phyloP scores from a whole-genome alignment of 2,797 vertebrate genomes.

The Leucoraja ocellata region DNA sequence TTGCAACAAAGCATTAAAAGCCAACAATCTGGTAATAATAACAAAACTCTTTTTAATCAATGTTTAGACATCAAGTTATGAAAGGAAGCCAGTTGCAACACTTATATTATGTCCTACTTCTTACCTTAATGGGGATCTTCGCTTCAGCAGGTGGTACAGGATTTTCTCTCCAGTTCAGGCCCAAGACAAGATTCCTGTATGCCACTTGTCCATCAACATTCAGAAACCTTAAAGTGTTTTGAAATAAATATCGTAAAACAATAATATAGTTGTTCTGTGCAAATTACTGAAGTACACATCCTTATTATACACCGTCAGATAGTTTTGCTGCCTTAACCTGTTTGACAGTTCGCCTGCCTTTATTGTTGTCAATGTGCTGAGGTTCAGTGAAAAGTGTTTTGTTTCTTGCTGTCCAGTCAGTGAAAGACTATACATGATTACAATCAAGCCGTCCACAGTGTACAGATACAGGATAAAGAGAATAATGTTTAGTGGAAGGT shows the following conservation, averaged over 20 bases:
- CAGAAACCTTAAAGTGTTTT: conserved; percentile 62
- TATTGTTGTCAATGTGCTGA: no score
- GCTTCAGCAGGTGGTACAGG: conserved; percentile 50
- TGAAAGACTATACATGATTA: no score
- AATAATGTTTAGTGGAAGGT: no score
- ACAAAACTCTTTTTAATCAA: background rate
- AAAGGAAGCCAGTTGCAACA: background rate
- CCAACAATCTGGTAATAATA: conserved; percentile 6
- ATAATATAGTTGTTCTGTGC: background rate
- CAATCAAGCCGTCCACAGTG: no score
- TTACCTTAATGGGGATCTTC: conserved; percentile 64
- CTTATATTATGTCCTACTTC: conserved; percentile 39
- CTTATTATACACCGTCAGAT: background rate
- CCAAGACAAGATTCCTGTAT: conserved; percentile 66
- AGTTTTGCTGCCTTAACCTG: no score
- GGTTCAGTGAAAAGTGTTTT: no score
- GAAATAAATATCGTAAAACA: background rate
- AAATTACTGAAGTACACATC: background rate
- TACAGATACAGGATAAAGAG: no score
- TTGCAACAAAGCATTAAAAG: background rate
- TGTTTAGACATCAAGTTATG: background rate
- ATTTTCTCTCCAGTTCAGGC: conserved; percentile 73
- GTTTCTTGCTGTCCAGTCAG: no score
- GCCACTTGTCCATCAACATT: conserved; percentile 64
- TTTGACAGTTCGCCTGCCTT: no score